Evolutionary conservation across 2,888 invertebrate species (phyloP), one percentile per base, ranked within the genome.

Genomic region (Rhimphoctona megacephalus): DNA sequence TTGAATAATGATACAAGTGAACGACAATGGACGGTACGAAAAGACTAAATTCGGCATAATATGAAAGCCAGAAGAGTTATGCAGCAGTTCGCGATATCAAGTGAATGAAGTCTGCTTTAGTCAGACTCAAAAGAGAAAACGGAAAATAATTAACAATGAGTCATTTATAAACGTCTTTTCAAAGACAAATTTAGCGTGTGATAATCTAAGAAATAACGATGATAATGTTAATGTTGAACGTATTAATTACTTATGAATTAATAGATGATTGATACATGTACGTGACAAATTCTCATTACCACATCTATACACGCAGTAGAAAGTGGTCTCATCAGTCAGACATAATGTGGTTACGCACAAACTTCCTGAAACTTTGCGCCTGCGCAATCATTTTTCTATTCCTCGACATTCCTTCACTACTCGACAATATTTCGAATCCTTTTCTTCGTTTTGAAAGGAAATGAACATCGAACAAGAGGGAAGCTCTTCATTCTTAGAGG

Each of bases 271-370:
- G 6, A 7, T 54, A 33, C 19, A 52, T 6, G 52, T 52, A 36
- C 52, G n/a, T 33, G 72, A 52, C 46, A 52, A 72, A 52, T 17
- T 19, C n/a, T 19, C 11, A 72, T 33, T n/a, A 6, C 19, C 9
- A n/a, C 11, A n/a, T 17, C 6, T 19, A 61, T 30, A 14, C n/a
- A 11, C 36, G 33, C 7, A 46, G 54, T 54, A 54, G 36, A 52
- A 54, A 73, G 33, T n/a, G 49, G n/a, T 52, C 52, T 36, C 72
- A 73, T 73, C 36, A 33, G 33, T 73, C 52, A 52, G 52, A 73
- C 72, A n/a, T 14, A 11, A 49, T 54, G 33, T 36, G 11, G 14
- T 22, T 36, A n/a, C 72, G 61, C 22, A 22, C 33, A 33, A n/a
- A 25, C 30, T 17, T 2, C n/a, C 30, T n/a, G 30, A 72, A 70